phyloP scores from a whole-genome alignment of 2,797 vertebrate species.

The Crenuchus spilurus region DNA sequence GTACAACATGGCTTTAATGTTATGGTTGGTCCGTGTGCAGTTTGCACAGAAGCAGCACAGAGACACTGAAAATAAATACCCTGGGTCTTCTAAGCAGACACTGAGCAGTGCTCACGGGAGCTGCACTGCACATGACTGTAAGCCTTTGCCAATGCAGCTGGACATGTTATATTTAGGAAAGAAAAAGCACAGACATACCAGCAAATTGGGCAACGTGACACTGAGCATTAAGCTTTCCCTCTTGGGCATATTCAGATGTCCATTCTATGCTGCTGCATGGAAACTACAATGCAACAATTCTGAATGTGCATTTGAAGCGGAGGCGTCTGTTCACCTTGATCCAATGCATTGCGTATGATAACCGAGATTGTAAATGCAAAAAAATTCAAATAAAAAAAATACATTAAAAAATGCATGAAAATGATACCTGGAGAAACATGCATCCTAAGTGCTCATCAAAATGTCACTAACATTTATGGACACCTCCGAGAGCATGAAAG shows the following conservation, averaged over 20 bases:
- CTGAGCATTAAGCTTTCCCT: background rate
- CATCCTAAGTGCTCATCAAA: no score
- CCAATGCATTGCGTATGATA: background rate
- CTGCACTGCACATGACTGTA: background rate
- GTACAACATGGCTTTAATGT: no score
- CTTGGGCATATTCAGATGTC: background rate
- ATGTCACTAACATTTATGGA: no score
- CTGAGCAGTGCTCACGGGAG: background rate
- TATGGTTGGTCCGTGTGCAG: no score
- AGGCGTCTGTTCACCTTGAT: no score
- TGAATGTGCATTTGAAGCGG: background rate
- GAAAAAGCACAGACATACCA: background rate
- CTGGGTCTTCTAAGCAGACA: background rate
- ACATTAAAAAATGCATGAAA: no score
- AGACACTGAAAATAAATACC: background rate
- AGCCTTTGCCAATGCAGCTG: background rate
- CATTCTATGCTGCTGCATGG: background rate
- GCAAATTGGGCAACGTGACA: background rate
- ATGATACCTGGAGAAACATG: no score
- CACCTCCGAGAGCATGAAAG: no score
- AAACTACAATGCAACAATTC: no score
- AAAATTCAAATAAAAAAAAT: no score
- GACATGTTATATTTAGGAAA: constrained; percentile 2
- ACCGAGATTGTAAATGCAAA: no score
- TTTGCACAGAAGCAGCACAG: background rate